phyloP scores from a whole-genome alignment of 2,888 invertebrate species.

The Tetheella fluctuosa region DNA sequence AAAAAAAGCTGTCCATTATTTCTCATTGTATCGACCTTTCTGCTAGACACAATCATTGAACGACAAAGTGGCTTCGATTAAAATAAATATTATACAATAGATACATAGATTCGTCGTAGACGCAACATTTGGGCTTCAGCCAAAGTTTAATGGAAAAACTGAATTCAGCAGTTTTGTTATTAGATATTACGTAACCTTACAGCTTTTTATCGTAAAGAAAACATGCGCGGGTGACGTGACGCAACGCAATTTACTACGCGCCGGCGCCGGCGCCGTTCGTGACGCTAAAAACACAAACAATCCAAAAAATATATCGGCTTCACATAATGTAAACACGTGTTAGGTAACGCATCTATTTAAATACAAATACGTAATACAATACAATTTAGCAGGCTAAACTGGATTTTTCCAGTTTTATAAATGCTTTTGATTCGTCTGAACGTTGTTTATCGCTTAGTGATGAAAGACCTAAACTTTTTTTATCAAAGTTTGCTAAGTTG shows the following conservation, averaged over 20 bases:
- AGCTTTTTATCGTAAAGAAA: neutral
- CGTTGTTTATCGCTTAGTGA: too few relatives aligned
- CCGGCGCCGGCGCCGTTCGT: too few relatives aligned
- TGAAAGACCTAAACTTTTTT: too few relatives aligned
- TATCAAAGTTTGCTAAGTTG: too few relatives aligned
- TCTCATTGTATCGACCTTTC: constrained; percentile 35
- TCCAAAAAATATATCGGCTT: neutral
- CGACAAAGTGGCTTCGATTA: constrained; percentile 19
- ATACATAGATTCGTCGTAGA: constrained; percentile 17
- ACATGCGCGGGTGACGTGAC: neutral
- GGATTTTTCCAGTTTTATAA: too few relatives aligned
- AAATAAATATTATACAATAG: constrained; percentile 5
- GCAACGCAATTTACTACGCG: constrained; percentile 1
- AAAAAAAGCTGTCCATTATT: neutral
- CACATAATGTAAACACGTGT: neutral
- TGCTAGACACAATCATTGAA: constrained; percentile 17
- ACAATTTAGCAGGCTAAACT: neutral
- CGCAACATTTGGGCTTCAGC: constrained; percentile 43
- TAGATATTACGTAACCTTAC: constrained; percentile 8
- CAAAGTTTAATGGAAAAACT: constrained; percentile 37
- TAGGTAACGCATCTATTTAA: neutral
- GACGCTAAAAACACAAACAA: neutral
- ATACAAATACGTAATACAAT: neutral
- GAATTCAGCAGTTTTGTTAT: constrained; percentile 17
- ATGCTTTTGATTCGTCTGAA: too few relatives aligned